Evolutionary conservation across 2,113 vertebrate species (phyloP).

Genomic region (Prolemur simus): DNA sequence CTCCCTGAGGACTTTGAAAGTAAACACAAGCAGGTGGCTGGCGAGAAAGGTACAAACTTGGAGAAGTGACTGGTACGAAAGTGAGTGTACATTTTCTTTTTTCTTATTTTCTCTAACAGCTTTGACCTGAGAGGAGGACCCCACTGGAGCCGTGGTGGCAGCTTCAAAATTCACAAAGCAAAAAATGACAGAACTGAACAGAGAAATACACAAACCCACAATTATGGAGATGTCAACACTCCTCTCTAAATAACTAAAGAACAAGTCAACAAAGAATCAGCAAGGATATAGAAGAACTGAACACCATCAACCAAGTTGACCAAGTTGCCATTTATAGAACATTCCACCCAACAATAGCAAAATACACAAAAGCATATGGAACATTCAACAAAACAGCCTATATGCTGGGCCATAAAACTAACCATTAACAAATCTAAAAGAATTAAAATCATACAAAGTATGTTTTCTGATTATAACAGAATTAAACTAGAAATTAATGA

Average conservation of each 20-base stretch:
- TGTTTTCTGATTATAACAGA: neutral
- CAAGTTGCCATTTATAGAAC: rapidly evolving
- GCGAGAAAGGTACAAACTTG: neutral
- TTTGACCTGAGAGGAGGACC: neutral
- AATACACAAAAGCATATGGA: rapidly evolving
- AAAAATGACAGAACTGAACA: neutral
- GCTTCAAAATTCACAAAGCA: neutral
- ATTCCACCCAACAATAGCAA: neutral
- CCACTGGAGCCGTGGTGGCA: neutral
- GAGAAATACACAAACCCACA: neutral
- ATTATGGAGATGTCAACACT: neutral
- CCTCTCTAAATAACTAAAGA: neutral
- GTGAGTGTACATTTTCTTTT: too few species aligned
- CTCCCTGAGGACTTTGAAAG: neutral
- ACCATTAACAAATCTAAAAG: neutral
- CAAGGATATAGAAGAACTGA: neutral
- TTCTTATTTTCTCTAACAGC: neutral
- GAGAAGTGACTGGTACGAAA: neutral
- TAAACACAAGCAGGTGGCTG: neutral
- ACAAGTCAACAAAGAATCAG: neutral
- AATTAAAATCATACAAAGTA: neutral
- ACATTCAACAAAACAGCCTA: too few species aligned
- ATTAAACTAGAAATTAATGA: neutral
- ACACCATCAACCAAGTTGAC: neutral
- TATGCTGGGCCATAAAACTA: too few species aligned